Conservation (phyloP, 2,888 invertebrate species). For the Nomada fucata region DNA sequence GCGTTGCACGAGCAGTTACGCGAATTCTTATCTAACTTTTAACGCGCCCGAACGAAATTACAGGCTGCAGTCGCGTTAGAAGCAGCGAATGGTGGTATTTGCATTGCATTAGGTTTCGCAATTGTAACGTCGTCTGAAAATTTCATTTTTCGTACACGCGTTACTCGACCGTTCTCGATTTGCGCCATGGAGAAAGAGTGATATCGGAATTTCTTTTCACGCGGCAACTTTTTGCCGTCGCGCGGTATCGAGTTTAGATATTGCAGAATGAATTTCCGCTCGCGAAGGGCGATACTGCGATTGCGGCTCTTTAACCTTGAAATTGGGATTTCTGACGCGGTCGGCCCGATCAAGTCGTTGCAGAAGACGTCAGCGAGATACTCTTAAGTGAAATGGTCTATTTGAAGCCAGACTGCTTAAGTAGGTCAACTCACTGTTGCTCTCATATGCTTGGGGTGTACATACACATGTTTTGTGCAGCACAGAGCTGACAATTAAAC, state of each 20-base stretch:
- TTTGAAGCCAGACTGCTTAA: constrained; percentile 64
- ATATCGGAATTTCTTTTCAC: too few relatives aligned
- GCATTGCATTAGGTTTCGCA: too few relatives aligned
- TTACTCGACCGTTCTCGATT: too few relatives aligned
- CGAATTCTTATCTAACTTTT: background rate
- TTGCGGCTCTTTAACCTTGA: constrained; percentile 42
- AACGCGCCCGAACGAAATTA: background rate
- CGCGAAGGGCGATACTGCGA: background rate
- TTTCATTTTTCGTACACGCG: too few relatives aligned
- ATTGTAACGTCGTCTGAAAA: too few relatives aligned
- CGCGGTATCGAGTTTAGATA: too few relatives aligned
- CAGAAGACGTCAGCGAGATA: constrained; percentile 49
- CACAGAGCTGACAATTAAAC: constrained; percentile 25
- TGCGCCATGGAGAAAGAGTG: too few relatives aligned
- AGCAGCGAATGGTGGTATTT: too few relatives aligned
- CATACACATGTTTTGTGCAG: constrained; percentile 39
- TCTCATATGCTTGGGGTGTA: constrained; percentile 32
- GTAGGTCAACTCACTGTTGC: constrained; percentile 67
- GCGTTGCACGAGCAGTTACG: background rate
- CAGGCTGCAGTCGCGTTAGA: background rate
- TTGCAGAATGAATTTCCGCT: too few relatives aligned
- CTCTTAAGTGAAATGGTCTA: constrained; percentile 64
- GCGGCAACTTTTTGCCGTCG: too few relatives aligned
- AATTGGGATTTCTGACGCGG: constrained; percentile 34
- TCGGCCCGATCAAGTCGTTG: constrained; percentile 33